Evolutionary conservation across 2,888 invertebrate genomes (phyloP).

Genomic region (Rhodophaea formosa): DNA sequence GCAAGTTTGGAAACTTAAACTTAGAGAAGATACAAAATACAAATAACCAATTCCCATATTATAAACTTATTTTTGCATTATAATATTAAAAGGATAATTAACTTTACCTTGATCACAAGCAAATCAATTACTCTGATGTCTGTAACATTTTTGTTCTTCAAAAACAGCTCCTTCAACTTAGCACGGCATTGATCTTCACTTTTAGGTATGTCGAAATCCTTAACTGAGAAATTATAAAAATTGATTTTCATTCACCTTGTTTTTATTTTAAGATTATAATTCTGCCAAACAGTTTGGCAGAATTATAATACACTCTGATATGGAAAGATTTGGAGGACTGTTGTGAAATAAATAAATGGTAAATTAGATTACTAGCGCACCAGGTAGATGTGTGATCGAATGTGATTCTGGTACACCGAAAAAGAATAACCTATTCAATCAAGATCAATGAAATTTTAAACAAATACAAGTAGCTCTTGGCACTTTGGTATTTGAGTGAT

Average conservation of each 20-base stretch:
- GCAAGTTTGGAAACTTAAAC: no score
- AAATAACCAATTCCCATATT: no score
- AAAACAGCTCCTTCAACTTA: conserved; percentile 90
- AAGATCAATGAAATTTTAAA: no score
- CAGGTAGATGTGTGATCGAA: no score
- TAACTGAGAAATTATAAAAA: conserved; percentile 80
- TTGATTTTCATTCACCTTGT: background rate
- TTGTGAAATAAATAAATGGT: background rate
- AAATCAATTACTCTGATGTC: conserved; percentile 95
- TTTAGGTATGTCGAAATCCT: conserved; percentile 91
- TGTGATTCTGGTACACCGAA: no score
- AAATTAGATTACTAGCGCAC: no score
- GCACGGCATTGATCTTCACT: conserved; percentile 83
- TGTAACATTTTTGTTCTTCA: conserved; percentile 87
- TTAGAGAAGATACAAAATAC: no score
- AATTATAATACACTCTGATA: no score
- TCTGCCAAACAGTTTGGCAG: background rate
- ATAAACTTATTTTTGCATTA: no score
- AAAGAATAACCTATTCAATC: no score
- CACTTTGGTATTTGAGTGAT: no score
- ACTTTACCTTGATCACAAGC: conserved; percentile 91
- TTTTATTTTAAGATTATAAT: background rate
- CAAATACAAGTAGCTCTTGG: no score
- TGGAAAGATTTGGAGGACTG: background rate
- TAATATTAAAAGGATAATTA: background rate